Evolutionary conservation across 2,113 vertebrate species (phyloP).

Genomic region (Odobenus rosmarus): DNA sequence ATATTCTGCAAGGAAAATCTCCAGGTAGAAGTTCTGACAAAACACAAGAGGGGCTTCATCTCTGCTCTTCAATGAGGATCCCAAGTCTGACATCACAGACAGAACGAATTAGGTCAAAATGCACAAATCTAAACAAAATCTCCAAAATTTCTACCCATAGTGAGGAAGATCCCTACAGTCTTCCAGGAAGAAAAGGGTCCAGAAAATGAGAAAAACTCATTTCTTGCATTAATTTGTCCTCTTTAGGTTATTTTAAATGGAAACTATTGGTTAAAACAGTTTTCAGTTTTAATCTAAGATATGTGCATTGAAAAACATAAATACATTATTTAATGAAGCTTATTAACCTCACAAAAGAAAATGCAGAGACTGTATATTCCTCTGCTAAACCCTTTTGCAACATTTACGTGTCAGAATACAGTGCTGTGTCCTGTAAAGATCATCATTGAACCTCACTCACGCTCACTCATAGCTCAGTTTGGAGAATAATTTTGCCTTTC

Average conservation of each 20-base stretch:
- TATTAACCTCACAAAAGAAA: not conserved
- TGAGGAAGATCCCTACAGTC: not conserved
- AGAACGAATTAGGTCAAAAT: conserved; percentile 22
- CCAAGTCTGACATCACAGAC: not conserved
- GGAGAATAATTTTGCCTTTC: not conserved
- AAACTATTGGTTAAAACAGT: not conserved
- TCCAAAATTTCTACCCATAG: not conserved
- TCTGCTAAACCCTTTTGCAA: not conserved
- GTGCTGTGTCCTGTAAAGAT: not conserved
- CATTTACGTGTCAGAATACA: not conserved
- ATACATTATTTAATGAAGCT: not conserved
- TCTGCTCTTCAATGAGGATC: not conserved
- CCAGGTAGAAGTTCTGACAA: conserved; percentile 46
- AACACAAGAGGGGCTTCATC: conserved; percentile 45
- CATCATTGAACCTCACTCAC: too few species aligned
- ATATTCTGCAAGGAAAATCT: conserved; percentile 70
- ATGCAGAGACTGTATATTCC: not conserved
- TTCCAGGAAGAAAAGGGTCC: not conserved
- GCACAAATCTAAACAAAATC: not conserved
- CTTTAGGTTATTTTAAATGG: not conserved
- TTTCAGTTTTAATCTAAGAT: not conserved
- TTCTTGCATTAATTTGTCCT: not conserved
- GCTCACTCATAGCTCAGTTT: not conserved
- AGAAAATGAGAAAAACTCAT: not conserved
- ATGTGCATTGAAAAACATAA: not conserved